Evolutionary conservation across 2,113 vertebrate genomes (phyloP).

Genomic region (Eulemur macaco): DNA sequence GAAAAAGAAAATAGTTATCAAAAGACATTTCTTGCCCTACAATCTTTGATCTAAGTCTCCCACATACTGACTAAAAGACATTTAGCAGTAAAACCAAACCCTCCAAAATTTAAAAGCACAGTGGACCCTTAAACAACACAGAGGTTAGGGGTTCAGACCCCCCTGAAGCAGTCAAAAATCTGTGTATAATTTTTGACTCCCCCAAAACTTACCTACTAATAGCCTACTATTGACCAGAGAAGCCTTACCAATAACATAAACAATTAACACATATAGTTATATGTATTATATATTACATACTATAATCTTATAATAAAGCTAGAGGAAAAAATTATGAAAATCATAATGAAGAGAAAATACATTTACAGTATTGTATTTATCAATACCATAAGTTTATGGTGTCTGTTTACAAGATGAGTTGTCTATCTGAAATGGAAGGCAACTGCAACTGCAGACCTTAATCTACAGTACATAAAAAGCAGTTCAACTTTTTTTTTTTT

Average conservation of each 20-base stretch:
- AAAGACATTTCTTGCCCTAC: background rate
- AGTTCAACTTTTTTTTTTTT: background rate
- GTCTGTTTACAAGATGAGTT: background rate
- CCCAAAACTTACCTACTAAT: background rate
- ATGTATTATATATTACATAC: background rate
- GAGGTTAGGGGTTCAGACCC: background rate
- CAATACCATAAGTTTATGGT: background rate
- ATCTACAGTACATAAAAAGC: background rate
- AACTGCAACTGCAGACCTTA: background rate
- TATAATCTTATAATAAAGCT: background rate
- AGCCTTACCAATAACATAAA: background rate
- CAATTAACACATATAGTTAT: background rate
- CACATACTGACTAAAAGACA: background rate
- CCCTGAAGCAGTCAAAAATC: background rate
- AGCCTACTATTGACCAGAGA: background rate
- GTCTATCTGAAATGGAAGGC: background rate
- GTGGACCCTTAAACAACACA: background rate
- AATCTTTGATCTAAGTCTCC: background rate
- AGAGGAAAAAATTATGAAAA: background rate
- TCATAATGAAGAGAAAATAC: background rate
- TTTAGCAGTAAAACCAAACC: background rate
- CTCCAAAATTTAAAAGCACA: background rate
- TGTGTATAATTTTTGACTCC: background rate
- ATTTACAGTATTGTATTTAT: background rate
- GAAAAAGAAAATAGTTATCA: slow-evolving; percentile 1